These are phyloP conservation scores for Holacanthella duospinosa DNA, from an alignment of 2,888 invertebrate species.

Conservation along the genomic window DNA sequence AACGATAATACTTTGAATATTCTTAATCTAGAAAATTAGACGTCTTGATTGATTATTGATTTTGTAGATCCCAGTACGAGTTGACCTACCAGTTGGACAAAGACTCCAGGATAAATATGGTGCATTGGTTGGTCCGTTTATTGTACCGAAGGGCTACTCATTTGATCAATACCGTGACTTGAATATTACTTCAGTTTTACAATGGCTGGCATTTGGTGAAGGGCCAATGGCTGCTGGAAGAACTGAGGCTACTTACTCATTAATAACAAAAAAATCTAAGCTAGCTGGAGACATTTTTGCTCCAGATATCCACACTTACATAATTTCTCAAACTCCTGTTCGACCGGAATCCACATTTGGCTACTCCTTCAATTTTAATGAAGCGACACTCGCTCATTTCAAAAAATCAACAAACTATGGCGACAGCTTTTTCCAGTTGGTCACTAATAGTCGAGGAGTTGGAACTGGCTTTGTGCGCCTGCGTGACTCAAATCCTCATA, in stretches of 20 bases:
- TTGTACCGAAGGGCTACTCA: conserved; percentile 18
- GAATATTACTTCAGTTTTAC: not conserved
- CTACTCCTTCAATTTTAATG: not conserved
- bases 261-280: conserved; percentile 16
- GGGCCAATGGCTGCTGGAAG: conserved; percentile 17
- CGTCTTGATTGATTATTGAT: no score
- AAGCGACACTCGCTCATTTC: not conserved
- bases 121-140: conserved; percentile 26
- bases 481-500: conserved; percentile 19
- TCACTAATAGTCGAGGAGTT: conserved; percentile 20
- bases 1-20: no score
- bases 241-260: conserved; percentile 25
- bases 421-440: conserved; percentile 26
- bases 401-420: conserved; percentile 2
- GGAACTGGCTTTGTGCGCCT: conserved; percentile 22
- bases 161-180: conserved; percentile 19
- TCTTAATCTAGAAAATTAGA: no score
- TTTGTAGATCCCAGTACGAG: conserved; percentile 16
- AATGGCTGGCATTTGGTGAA: conserved; percentile 16
- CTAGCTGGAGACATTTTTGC: conserved; percentile 11
- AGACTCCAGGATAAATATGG: conserved; percentile 32
- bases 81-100: conserved; percentile 31
- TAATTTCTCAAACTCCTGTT: conserved; percentile 8
- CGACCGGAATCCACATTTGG: not conserved
- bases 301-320: conserved; percentile 30